Percentiles rank a stretch among this genome's conserved stretches.
These are phyloP conservation scores for Balaeniceps rex DNA, from an alignment of 2,113 vertebrate genomes.

Conservation along the genomic window DNA sequence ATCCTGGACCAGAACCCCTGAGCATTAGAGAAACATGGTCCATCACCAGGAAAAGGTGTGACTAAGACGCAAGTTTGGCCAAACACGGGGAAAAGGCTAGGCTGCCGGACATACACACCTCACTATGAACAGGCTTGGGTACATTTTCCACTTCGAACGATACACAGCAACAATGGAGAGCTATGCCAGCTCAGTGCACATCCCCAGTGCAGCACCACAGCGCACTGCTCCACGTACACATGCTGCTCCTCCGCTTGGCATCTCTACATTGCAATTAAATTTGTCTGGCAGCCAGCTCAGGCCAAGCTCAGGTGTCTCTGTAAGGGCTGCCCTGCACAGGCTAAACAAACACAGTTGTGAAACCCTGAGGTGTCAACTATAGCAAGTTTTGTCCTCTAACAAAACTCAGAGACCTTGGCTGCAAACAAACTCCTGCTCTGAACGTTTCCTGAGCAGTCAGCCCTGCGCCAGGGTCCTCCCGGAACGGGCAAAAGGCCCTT, in stretches of 20 bases:
- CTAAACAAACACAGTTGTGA: not conserved
- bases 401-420: not conserved
- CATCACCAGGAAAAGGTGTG: not conserved
- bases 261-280: not conserved
- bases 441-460: not conserved
- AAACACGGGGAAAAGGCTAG: fast-evolving
- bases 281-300: not conserved
- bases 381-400: not conserved
- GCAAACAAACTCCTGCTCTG: not conserved
- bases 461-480: not conserved
- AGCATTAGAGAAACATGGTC: not conserved
- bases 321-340: not conserved
- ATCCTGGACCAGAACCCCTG: too few species aligned
- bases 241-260: not conserved
- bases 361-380: not conserved
- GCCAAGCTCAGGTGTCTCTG: not conserved
- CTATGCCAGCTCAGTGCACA: not conserved
- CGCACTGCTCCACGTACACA: not conserved
- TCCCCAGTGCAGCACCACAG: not conserved
- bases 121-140: not conserved
- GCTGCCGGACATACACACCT: fast-evolving
- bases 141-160: not conserved
- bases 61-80: not conserved
- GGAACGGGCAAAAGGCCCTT: not conserved
- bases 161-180: not conserved